These are phyloP conservation scores for Folsomia manolachei DNA, from an alignment of 2,888 invertebrate species.

Conservation along the genomic window DNA sequence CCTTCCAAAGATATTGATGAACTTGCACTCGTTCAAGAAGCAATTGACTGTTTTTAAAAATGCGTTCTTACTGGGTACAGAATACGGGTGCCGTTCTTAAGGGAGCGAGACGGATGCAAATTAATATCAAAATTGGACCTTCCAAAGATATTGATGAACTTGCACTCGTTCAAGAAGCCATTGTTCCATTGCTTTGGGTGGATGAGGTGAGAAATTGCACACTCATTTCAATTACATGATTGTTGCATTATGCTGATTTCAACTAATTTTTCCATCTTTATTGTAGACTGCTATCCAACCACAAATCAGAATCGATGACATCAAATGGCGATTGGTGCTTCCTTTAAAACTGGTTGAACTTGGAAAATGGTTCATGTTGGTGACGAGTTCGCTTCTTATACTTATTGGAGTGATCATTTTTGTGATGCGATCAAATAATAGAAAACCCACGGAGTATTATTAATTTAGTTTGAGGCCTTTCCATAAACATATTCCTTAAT, in stretches of 20 bases:
- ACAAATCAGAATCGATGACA: constrained; percentile 14
- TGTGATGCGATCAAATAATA: constrained; percentile 22
- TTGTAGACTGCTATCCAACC: constrained; percentile 27
- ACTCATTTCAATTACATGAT: constrained; percentile 1
- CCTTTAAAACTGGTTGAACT: constrained; percentile 29
- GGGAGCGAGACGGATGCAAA: constrained; percentile 29
- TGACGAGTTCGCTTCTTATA: constrained; percentile 27
- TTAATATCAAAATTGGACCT: constrained; percentile 33
- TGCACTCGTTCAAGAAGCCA: constrained; percentile 25
- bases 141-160: constrained; percentile 23
- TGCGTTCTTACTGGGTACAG: constrained; percentile 8
- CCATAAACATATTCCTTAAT: neutral
- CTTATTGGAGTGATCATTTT: constrained; percentile 28
- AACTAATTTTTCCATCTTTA: neutral
- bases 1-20: constrained; percentile 20
- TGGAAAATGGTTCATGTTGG: constrained; percentile 32
- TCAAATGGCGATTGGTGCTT: constrained; percentile 24
- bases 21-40: constrained; percentile 25
- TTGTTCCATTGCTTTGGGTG: constrained; percentile 37
- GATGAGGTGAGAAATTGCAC: constrained; percentile 26
- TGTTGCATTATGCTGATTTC: neutral
- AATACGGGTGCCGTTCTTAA: constrained; percentile 31
- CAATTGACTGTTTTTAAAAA: neutral
- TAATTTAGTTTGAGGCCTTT: neutral
- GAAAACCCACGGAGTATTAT: constrained; percentile 18